Evolutionary conservation across 2,113 vertebrate species (phyloP), one percentile per base, ranked within the genome.

Genomic region (Cheilinus undulatus): DNA sequence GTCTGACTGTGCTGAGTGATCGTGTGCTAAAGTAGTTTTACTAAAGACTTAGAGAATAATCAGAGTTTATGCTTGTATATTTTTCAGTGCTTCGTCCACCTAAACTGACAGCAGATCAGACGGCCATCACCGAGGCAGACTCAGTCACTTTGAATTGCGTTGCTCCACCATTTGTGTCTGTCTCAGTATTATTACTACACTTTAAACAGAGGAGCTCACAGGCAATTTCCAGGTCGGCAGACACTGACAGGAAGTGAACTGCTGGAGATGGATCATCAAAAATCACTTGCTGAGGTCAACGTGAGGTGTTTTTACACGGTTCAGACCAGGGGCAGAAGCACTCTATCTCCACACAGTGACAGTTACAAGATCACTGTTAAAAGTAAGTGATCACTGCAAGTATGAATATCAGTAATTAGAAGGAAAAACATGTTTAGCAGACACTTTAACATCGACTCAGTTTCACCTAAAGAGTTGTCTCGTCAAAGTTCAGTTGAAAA

Each of bases 281-380:
- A 0, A 13, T 56, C 54, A 43, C 62, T 78, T 27, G 65, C 69
- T 64, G 24, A 19, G 1, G 43, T 87, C 17, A 0, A 43, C 58
- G 42, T 86, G 2, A 24, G 0, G 3, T 87, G 76, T 80, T 63
- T 3, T 26, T 86, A 86, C 50, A 50, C 3, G 1, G 60, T 20
- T 14, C 45, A 5, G 1, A 0, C 0, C 13, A 43, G 22, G 46
- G 2, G 0, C 8, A 0, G 8, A 6, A 0, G 28, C 15, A 2
- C 0, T 49, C 3, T 5, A 23, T 85, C 79, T 61, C 6, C 22
- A 50, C 22, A 54, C 49, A 83, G 84, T 28, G 12, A 57, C 1
- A 0, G 3, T n/a, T n/a, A n/a, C n/a, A n/a, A n/a, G n/a, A n/a
- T n/a, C n/a, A n/a, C n/a, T n/a, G n/a, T n/a, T n/a, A n/a, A n/a